Conservation (phyloP, 2,113 vertebrate genomes). For the Cavia porcellus region DNA sequence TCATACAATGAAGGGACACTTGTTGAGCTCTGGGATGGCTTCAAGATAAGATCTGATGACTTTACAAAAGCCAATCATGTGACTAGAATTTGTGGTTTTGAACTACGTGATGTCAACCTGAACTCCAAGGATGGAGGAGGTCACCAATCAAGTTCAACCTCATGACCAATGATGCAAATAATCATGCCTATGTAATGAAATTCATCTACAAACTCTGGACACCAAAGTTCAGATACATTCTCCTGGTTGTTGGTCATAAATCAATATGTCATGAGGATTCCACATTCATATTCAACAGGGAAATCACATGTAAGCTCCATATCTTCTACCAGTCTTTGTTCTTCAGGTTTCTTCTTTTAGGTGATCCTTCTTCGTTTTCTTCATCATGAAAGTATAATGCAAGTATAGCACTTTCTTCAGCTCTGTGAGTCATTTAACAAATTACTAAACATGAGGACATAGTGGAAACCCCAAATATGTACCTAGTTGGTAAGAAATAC, state of each 20-base stretch:
- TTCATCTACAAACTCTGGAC: not conserved
- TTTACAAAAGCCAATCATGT: not conserved
- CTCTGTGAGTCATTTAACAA: conserved; percentile 1
- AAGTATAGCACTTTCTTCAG: not conserved
- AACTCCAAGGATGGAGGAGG: not conserved
- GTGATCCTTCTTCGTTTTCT: not conserved
- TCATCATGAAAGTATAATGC: not conserved
- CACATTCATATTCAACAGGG: not conserved
- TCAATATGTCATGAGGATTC: not conserved
- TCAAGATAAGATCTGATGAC: not conserved
- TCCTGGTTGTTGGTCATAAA: not conserved
- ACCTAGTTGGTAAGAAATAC: not conserved
- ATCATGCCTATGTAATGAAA: not conserved
- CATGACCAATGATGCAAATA: not conserved
- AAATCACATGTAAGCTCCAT: not conserved
- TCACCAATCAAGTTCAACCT: not conserved
- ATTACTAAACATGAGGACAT: not conserved
- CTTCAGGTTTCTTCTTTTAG: not conserved
- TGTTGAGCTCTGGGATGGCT: not conserved
- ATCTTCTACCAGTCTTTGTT: not conserved
- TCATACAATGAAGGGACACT: not conserved
- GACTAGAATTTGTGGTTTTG: not conserved
- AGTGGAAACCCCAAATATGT: not conserved
- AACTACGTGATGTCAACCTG: not conserved
- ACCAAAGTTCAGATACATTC: not conserved